Conservation (phyloP, 37 sponge, comb jelly and placozoan species). For the Ianthella basta region DNA sequence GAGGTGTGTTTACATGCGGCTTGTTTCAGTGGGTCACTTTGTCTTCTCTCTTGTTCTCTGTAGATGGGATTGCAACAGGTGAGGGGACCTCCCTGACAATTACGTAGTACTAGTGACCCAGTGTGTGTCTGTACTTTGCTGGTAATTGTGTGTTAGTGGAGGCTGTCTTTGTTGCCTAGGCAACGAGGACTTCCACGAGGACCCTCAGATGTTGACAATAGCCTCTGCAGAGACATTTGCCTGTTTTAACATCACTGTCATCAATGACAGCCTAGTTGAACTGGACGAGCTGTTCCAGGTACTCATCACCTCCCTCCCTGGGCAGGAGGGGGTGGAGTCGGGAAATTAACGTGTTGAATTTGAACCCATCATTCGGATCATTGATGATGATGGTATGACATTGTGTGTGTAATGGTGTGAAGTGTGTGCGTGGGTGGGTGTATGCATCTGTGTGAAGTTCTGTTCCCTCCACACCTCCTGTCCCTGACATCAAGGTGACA, state of each 20-base stretch:
- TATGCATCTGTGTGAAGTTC: not conserved
- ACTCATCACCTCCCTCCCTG: not conserved
- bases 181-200: not conserved
- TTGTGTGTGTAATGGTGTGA: not conserved
- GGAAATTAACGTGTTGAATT: not conserved
- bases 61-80: not conserved
- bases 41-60: not conserved
- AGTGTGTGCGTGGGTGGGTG: not conserved
- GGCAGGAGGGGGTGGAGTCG: not conserved
- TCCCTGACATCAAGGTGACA: not conserved
- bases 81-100: not conserved
- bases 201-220: not conserved
- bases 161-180: not conserved
- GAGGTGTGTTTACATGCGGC: too few species aligned
- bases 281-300: conserved; percentile 16
- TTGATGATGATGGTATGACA: conserved; percentile 53
- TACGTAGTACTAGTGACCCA: too few species aligned
- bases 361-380: conserved; percentile 17
- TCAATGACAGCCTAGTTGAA: conserved; percentile 35
- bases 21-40: too few species aligned
- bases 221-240: not conserved
- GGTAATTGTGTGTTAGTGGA: too few species aligned
- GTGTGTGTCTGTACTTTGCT: not conserved
- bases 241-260: conserved; percentile 2
- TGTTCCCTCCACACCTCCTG: not conserved